A percentile compares a stretch with the other conserved stretches of the same genome.
Conservation (phyloP, 2,888 invertebrate genomes). For the Papilio demoleus region DNA sequence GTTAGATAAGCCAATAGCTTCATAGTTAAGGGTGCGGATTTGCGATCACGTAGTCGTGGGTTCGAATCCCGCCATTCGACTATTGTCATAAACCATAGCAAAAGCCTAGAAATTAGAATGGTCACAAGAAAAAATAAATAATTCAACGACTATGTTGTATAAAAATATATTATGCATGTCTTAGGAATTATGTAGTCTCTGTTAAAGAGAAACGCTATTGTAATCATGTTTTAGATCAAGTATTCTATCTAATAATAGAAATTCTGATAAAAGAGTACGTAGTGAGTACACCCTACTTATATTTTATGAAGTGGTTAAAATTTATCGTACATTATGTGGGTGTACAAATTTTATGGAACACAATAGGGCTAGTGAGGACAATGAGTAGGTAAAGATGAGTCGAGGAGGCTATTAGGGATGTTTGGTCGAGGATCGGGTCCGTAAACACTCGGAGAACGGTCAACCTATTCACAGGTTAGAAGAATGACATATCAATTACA, state of each 20-base stretch:
- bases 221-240: too few relatives aligned
- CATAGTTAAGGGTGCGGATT: too few relatives aligned
- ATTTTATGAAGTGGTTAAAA: not conserved
- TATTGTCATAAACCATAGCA: too few relatives aligned
- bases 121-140: too few relatives aligned
- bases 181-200: too few relatives aligned
- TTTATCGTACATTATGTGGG: constrained; percentile 11
- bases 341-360: constrained; percentile 35
- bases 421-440: constrained; percentile 48
- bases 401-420: constrained; percentile 56
- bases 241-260: not conserved
- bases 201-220: too few relatives aligned
- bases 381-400: constrained; percentile 58
- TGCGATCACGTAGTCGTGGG: too few relatives aligned
- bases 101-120: too few relatives aligned
- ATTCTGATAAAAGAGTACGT: not conserved
- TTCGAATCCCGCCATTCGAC: too few relatives aligned
- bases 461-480: constrained; percentile 40
- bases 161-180: too few relatives aligned
- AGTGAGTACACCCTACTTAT: not conserved
- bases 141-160: too few relatives aligned
- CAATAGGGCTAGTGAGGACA: constrained; percentile 48
- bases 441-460: constrained; percentile 49
- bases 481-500: constrained; percentile 27
- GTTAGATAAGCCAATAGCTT: too few relatives aligned